These are phyloP conservation scores for Kryptolebias marmoratus DNA, from an alignment of 2,113 vertebrate species.

Conservation along the genomic window DNA sequence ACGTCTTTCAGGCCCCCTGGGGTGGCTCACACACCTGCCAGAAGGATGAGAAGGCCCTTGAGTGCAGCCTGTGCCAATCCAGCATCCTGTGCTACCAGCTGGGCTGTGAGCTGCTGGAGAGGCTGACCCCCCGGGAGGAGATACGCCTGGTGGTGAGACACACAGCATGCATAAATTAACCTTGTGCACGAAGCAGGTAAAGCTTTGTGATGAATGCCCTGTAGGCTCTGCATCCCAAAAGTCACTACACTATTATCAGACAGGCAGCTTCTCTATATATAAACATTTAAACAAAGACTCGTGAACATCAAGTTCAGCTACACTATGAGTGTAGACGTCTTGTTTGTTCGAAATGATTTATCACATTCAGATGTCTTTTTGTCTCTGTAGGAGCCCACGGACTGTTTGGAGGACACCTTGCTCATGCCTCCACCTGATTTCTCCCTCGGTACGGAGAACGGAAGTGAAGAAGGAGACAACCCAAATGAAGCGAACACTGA, in stretches of 20 bases:
- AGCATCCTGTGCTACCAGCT: conserved; percentile 99
- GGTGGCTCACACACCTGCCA: conserved; percentile 97
- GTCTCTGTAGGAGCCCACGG: conserved; percentile 89
- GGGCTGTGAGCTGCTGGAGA: conserved; percentile 94
- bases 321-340: not conserved
- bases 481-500: conserved; percentile 78
- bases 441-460: conserved; percentile 82
- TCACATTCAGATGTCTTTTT: not conserved
- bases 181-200: conserved; percentile 2
- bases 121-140: conserved; percentile 95
- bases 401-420: conserved; percentile 94
- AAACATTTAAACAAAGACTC: not conserved
- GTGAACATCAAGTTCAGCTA: not conserved
- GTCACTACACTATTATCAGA: not conserved
- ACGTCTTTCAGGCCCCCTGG: conserved; percentile 98
- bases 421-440: conserved; percentile 87
- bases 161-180: conserved; percentile 34
- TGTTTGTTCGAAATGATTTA: not conserved
- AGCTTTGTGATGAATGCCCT: conserved; percentile 20
- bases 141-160: conserved; percentile 95
- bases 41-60: conserved; percentile 93
- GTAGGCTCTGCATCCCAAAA: not conserved
- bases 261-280: not conserved
- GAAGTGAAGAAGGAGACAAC: conserved; percentile 85
- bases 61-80: conserved; percentile 96